These are phyloP conservation scores for Luffia ferchaultella DNA, from an alignment of 2,888 invertebrate genomes.

Conservation along the genomic window DNA sequence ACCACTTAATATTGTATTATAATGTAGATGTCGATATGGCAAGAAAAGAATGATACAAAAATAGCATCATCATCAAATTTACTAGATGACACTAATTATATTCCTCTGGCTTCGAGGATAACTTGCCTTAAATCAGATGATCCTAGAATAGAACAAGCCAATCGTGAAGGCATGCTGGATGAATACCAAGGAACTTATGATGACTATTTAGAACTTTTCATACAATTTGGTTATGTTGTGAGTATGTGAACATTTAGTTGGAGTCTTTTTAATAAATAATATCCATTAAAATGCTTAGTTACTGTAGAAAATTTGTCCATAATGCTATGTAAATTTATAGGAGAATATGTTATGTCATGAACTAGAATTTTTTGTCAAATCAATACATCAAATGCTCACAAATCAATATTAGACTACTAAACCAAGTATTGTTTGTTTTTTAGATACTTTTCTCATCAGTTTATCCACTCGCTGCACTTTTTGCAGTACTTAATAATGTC, in stretches of 20 bases:
- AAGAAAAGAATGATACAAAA: constrained; percentile 4
- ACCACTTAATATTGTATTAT: too few species aligned
- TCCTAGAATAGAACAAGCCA: constrained; percentile 50
- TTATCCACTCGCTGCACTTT: constrained; percentile 78
- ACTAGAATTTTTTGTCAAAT: too few species aligned
- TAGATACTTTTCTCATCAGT: constrained; percentile 73
- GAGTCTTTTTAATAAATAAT: too few species aligned
- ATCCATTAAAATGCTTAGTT: too few species aligned
- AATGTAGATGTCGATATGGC: constrained; percentile 4
- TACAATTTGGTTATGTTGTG: constrained; percentile 82
- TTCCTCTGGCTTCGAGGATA: constrained; percentile 21
- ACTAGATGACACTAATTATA: constrained; percentile 9
- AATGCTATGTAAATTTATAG: too few species aligned
- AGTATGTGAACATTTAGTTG: constrained; percentile 6
- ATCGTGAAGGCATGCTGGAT: constrained; percentile 70
- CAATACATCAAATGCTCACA: too few species aligned
- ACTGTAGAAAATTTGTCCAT: too few species aligned
- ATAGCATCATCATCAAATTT: not conserved
- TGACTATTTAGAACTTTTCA: constrained; percentile 80
- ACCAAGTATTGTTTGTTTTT: too few species aligned
- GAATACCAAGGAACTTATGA: constrained; percentile 78
- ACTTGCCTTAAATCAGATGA: constrained; percentile 46
- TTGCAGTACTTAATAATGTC: constrained; percentile 78
- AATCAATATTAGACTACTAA: too few species aligned
- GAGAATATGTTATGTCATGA: too few species aligned